A percentile compares a stretch with the other conserved stretches of the same genome.
phyloP scores from a whole-genome alignment of 30 jellyfish, hydroid and myxozoan genomes.

The Phacellophora camtschatica region DNA sequence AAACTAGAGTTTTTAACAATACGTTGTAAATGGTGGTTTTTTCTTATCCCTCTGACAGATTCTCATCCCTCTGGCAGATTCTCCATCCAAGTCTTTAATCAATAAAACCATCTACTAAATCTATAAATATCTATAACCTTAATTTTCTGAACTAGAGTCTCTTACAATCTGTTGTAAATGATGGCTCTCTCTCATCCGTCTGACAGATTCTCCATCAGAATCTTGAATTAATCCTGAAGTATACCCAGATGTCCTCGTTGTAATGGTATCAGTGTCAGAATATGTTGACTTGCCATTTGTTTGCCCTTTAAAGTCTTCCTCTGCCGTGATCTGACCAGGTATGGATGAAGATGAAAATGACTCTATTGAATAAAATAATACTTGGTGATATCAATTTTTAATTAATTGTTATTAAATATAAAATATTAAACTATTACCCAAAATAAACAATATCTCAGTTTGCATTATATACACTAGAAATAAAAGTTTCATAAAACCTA shows the following conservation, averaged over 20 bases:
- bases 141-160: neutral
- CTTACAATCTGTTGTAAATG: neutral
- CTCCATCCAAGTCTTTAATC: too few relatives aligned
- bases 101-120: too few relatives aligned
- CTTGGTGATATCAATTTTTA: neutral
- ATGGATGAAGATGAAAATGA: conserved; percentile 54
- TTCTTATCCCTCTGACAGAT: too few relatives aligned
- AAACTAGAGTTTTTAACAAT: too few relatives aligned
- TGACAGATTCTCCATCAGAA: conserved; percentile 55
- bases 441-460: neutral
- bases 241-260: conserved; percentile 71
- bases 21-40: too few relatives aligned
- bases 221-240: conserved; percentile 63
- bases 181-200: neutral
- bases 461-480: neutral
- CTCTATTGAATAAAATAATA: conserved; percentile 7
- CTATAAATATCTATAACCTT: too few relatives aligned
- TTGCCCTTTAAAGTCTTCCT: conserved; percentile 36
- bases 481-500: neutral
- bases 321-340: conserved; percentile 65
- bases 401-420: too few relatives aligned
- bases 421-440: too few relatives aligned
- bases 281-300: conserved; percentile 12
- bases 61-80: too few relatives aligned
- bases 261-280: conserved; percentile 46